Evolutionary conservation across 1,140 invertebrate genomes (phyloP).

Genomic region (Brachionus koreanus): DNA sequence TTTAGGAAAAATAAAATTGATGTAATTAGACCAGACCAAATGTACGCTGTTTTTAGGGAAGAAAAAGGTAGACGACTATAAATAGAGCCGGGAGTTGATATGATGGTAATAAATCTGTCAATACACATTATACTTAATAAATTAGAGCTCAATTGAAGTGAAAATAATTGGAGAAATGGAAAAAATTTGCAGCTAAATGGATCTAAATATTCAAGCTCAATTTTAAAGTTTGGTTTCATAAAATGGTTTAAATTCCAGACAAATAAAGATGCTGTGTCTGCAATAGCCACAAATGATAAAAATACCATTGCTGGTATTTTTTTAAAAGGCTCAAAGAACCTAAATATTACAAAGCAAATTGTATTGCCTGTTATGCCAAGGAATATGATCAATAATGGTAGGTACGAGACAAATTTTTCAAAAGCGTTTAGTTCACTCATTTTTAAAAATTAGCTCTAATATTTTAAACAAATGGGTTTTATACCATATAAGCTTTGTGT

Average conservation of each 20-base stretch:
- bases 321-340: not conserved
- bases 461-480: not conserved
- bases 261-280: slow-evolving; percentile 23
- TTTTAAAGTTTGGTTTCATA: slow-evolving; percentile 32
- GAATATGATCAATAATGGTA: slow-evolving; percentile 10
- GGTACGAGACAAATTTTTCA: not conserved
- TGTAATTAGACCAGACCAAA: not conserved
- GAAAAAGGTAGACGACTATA: not conserved
- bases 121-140: slow-evolving; percentile 18
- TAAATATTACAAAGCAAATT: not conserved
- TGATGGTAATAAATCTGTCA: not conserved
- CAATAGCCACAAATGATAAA: not conserved
- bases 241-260: slow-evolving; percentile 27
- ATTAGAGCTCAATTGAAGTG: not conserved
- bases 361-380: not conserved
- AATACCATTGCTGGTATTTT: slow-evolving; percentile 10
- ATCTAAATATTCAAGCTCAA: not conserved
- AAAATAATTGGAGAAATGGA: slow-evolving; percentile 13
- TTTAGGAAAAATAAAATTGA: not conserved
- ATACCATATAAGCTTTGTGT: not conserved
- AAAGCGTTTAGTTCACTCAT: not conserved
- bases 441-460: not conserved
- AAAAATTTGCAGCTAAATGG: not conserved
- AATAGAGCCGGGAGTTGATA: not conserved
- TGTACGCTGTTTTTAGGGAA: not conserved